These are phyloP conservation scores for Thermophis baileyi DNA, from an alignment of 2,113 vertebrate species.

Conservation along the genomic window DNA sequence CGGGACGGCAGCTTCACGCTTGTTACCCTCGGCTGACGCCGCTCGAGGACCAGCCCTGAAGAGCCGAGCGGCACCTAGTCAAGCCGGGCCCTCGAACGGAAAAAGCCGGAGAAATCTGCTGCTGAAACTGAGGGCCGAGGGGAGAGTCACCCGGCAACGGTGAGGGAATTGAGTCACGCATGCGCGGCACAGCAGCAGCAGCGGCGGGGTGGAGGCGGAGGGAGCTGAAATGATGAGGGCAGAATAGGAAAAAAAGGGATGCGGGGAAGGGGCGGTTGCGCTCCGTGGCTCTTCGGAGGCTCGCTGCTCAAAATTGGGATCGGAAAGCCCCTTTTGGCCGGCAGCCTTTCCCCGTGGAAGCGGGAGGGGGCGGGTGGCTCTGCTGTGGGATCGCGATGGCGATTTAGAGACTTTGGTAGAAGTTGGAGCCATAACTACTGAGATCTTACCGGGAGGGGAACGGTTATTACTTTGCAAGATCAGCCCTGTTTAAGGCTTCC, in stretches of 20 bases:
- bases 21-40: slow-evolving; percentile 12
- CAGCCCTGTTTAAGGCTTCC: background rate
- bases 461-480: background rate
- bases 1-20: slow-evolving; percentile 8
- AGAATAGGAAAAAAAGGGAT: background rate
- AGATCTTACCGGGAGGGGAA: background rate
- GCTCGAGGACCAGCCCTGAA: slow-evolving; percentile 8
- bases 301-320: background rate
- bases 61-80: slow-evolving; percentile 19
- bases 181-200: slow-evolving; percentile 32
- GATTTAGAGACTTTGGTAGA: background rate
- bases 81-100: slow-evolving; percentile 39
- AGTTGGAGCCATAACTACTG: background rate
- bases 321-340: background rate
- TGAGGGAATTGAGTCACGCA: slow-evolving; percentile 52
- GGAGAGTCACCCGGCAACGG: slow-evolving; percentile 64
- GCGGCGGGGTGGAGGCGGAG: background rate
- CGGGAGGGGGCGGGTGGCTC: background rate
- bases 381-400: background rate
- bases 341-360: background rate
- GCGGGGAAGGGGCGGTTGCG: background rate
- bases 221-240: background rate
- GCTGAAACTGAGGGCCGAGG: slow-evolving; percentile 54
- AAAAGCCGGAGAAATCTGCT: slow-evolving; percentile 58
- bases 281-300: too few species aligned